A percentile compares a stretch with the other conserved stretches of the same genome.
phyloP scores from a whole-genome alignment of 2,113 vertebrate genomes.

The Micronisus gabar region DNA sequence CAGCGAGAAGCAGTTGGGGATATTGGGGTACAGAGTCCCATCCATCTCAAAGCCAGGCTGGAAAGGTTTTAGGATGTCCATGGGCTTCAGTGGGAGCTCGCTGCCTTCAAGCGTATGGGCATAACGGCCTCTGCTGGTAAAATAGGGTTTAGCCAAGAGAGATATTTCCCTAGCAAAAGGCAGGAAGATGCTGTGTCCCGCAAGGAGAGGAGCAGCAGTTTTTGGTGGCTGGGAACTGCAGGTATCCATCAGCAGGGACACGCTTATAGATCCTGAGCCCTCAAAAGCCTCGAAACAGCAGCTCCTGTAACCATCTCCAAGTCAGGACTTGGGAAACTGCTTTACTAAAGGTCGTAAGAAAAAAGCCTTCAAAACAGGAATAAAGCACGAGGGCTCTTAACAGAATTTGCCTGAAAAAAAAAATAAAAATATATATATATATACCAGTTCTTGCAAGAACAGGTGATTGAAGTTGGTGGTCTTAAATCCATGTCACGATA shows the following conservation, averaged over 20 bases:
- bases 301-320: no score
- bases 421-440: accelerated
- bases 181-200: accelerated
- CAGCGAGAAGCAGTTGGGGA: not conserved
- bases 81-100: not conserved
- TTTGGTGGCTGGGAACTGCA: not conserved
- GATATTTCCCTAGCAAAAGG: not conserved
- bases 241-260: not conserved
- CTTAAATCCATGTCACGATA: accelerated
- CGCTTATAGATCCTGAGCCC: accelerated
- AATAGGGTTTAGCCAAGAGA: not conserved
- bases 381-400: not conserved
- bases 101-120: slow-evolving; percentile 3
- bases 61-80: accelerated
- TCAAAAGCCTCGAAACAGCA: not conserved
- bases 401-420: accelerated
- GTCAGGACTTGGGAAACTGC: not conserved
- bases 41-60: not conserved
- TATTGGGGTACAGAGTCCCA: not conserved
- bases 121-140: slow-evolving; percentile 58
- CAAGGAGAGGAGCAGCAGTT: not conserved
- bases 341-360: accelerated
- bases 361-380: not conserved
- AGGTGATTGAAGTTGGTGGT: not conserved
- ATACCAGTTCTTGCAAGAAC: not conserved